A percentile compares a stretch with the other conserved stretches of the same genome.
Evolutionary conservation across 2,113 vertebrate species (phyloP).

Genomic region (Heterocephalus glaber): DNA sequence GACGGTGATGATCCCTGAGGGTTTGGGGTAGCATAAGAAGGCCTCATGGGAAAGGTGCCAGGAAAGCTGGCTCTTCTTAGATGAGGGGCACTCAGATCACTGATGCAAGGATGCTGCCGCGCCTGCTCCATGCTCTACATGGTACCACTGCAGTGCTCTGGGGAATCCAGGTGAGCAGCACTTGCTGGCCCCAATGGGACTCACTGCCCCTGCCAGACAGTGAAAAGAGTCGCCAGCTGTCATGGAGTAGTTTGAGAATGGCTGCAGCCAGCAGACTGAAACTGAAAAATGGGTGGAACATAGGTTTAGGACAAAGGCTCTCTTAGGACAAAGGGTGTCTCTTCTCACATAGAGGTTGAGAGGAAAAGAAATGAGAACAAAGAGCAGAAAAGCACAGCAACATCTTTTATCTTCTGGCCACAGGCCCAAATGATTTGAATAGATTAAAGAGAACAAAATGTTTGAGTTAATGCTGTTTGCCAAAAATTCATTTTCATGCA

Average conservation of each 20-base stretch:
- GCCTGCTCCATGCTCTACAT: fast-evolving
- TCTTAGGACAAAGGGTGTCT: too few species aligned
- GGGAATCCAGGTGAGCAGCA: neutral
- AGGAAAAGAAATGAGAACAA: conserved; percentile 47
- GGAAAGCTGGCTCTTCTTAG: neutral
- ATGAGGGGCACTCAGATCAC: neutral
- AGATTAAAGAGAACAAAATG: conserved; percentile 43
- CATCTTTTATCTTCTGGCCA: neutral
- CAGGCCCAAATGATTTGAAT: neutral
- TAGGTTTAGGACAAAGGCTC: neutral
- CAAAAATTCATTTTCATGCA: conserved; percentile 45
- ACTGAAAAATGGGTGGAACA: neutral
- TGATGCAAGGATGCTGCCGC: neutral
- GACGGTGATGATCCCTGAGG: neutral
- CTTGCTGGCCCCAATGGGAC: neutral
- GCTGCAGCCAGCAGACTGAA: conserved; percentile 4
- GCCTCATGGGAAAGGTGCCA: neutral
- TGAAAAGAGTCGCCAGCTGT: neutral
- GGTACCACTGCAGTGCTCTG: neutral
- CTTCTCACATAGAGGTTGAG: neutral
- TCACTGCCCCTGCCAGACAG: conserved; percentile 16
- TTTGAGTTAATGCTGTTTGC: neutral
- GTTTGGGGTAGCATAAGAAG: neutral
- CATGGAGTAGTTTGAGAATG: neutral
- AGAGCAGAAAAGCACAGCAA: neutral